Evolutionary conservation across 1,140 invertebrate genomes (phyloP), one percentile per base, ranked within the genome.

Genomic region (Drosophila eugracilis): DNA sequence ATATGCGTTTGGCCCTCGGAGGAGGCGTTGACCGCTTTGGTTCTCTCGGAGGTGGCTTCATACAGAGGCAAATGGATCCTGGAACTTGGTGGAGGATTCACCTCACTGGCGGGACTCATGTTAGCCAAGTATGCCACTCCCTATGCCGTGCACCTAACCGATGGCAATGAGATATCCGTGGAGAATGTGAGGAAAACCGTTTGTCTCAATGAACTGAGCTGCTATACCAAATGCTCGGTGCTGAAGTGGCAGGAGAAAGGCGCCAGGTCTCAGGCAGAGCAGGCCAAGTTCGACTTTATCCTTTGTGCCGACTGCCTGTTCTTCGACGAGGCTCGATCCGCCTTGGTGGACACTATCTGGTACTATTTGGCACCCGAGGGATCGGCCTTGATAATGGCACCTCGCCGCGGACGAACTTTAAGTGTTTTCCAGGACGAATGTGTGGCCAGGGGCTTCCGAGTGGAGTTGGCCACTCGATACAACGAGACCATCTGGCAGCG

Each of bases 1-100:
- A 94, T 97, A 3, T 97, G 96, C 92, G 94, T 97, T 2, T 98
- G 97, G 97, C 96, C 96, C 7, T 97, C 96, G 4, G 97, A 97
- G 92, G 96, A 97, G 92, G 95, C 97, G 6, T 90, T 98, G 22
- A 94, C 96, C 2, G 95, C 95, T 77, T 95, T 96, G 89, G 93
- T 95, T 60, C 92, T 96, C 30, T 93, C 94, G 69, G 95, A 97
- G 89, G 91, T 93, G 34, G 70, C 93, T 3, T 90, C 94, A 15
- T 97, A 97, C 84, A 91, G 93, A 3, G 93, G 93, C 62, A 95
- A 95, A 86, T 93, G 91, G 71, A 94, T 97, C 3, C 92, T 97
- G 75, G 96, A 97, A 90, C 91, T 97, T 24, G 96, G 96, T 4
- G 96, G 96, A 9, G 96, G 96, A 0, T 97, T 97, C 95, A 96